phyloP scores from a whole-genome alignment of 2,888 invertebrate species.

The Drosophila greeni region DNA sequence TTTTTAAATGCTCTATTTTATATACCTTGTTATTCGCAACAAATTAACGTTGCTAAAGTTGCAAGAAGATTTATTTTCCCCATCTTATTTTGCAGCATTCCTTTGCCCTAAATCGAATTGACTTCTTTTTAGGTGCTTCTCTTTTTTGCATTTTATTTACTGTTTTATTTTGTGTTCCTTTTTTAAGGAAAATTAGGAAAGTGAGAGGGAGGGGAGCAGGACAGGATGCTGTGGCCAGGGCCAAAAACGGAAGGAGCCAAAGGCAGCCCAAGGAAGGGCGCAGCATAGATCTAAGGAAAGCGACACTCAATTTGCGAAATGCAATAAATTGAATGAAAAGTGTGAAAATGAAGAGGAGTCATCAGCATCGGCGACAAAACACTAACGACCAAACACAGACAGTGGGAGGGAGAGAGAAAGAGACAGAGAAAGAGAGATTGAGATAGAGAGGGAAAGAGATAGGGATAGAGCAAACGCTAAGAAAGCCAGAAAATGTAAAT shows the following conservation, averaged over 20 bases:
- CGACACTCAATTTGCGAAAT: slow-evolving; percentile 73
- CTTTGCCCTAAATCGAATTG: slow-evolving; percentile 22
- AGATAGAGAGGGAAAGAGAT: neutral
- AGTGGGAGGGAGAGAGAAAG: neutral
- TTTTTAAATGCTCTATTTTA: neutral
- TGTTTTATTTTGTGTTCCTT: neutral
- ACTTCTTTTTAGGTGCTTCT: slow-evolving; percentile 18
- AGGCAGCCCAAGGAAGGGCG: slow-evolving; percentile 5
- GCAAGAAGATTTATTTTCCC: neutral
- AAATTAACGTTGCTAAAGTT: neutral
- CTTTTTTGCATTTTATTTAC: slow-evolving; percentile 18
- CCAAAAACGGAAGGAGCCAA: slow-evolving; percentile 8
- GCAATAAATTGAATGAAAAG: slow-evolving; percentile 74
- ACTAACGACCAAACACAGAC: slow-evolving; percentile 35
- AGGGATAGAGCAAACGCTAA: slow-evolving; percentile 13
- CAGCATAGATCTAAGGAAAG: slow-evolving; percentile 50
- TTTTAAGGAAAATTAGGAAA: slow-evolving; percentile 25
- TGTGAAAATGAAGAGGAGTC: slow-evolving; percentile 73
- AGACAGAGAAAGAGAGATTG: neutral
- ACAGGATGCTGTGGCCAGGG: slow-evolving; percentile 34
- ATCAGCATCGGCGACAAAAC: slow-evolving; percentile 50
- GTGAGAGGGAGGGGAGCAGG: slow-evolving; percentile 25
- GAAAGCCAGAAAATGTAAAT: slow-evolving; percentile 59
- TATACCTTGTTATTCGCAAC: neutral
- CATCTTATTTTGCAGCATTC: slow-evolving; percentile 1